Base-by-base conservation (phyloP, 2,888 invertebrate species). In the Lasioglossum pauxillum region DNA sequence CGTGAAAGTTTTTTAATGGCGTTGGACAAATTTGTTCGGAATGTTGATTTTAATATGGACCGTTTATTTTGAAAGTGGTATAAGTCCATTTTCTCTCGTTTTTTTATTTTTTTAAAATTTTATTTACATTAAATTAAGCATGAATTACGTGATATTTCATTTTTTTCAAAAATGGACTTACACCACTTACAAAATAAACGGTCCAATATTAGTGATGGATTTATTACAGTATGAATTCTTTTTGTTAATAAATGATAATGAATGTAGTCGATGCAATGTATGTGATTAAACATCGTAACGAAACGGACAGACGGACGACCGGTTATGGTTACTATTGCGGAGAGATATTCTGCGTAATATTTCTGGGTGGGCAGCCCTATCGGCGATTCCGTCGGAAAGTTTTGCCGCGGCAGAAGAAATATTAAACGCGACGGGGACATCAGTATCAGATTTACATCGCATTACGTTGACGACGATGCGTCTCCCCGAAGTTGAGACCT, bases 371-470 rank as follows among this genome's bases (percentile, higher is more conserved):
- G 14, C 2, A 31, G 60, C 27, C 41, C 73, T 82, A 82, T 82
- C 72, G n/a, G 64, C 49, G 23, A 81, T 60, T 75, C 57, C 38
- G 44, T 53, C 41, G 44, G 5, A 53, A 81, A 81, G 71, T 35
- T 38, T 76, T 10, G 72, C 53, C 49, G 23, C 14, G 23, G 23
- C 19, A 7, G 72, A 53, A 64, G 80, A 35, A 77, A 77, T 71
- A 73, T 84, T 84, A 82, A 82, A 82, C 76, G 72, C 72, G 82
- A 82, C 76, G 44, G 76, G 38, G 72, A 73, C 82, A 84, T 84
- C 83, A 73, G 83, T 84, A 84, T 82, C 84, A 84, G 74, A 84
- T 78, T 82, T 84, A 82, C 84, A 77, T 84, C 83, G 83, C 84
- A 78, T 82, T 82, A 83, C 57, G 67, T 74, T 83, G 83, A 84